Base-by-base conservation (phyloP, 2,113 vertebrate genomes). In the Oryzias woworae region DNA sequence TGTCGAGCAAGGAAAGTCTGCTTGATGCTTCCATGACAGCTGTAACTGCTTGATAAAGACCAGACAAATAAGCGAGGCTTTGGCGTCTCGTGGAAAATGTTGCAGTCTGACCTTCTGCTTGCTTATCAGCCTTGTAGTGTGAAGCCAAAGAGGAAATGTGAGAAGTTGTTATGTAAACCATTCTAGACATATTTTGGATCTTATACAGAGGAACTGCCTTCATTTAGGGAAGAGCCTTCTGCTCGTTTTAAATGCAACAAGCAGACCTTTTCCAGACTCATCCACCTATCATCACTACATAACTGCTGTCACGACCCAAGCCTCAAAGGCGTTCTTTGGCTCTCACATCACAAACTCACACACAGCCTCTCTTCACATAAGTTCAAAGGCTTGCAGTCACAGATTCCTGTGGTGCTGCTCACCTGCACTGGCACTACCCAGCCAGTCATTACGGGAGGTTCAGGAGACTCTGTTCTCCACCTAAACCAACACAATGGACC, bases 401-500 rank as follows among this genome's bases (percentile, higher is more conserved):
- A 43, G 69, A 86, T 83, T 84, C 84, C 84, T 81, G 69, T 31
- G 23, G 83, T 18, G 84, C 36, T 36, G 18, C 76, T 88, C 89
- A 89, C 90, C 88, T 90, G 87, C 41, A 4, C 65, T 73, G 75
- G 73, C 81, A 71, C 73, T 63, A 71, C 69, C 62, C 52, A 77
- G 77, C 77, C 81, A 81, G 76, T 87, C 82, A 85, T 85, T 89
- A 87, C 68, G 57, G 4, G 26, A 63, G 67, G 62, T 65, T 78
- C 68, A 52, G 73, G 69, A 76, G 74, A 71, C 69, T 75, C 62
- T 58, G 68, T 64, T 84, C 65, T 2, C 78, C 84, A 81, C 81
- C 88, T 85, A 87, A 86, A 80, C 76, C 73, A 80, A 79, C 80
- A 85, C 84, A 87, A 90, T 89, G 71, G 62, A 63, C 86, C 78